Conservation (phyloP, 2,888 invertebrate genomes). For the Apeira syringaria region DNA sequence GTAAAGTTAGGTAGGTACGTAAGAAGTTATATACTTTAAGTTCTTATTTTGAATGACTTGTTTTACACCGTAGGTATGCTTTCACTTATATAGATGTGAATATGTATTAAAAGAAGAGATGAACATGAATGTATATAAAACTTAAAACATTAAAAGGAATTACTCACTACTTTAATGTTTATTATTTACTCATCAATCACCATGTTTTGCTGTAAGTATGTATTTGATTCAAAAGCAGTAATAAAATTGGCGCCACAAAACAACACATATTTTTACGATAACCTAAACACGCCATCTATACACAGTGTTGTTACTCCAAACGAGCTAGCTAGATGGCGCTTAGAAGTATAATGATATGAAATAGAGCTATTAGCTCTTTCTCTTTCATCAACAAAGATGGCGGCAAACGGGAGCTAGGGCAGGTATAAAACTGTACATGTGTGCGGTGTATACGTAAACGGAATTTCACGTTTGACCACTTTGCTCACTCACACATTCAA, state of each 20-base stretch:
- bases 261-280: background rate
- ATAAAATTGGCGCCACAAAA: background rate
- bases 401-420: constrained; percentile 76
- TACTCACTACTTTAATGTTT: no score
- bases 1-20: no score
- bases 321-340: constrained; percentile 52
- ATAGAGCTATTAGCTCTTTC: constrained; percentile 51
- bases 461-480: constrained; percentile 84
- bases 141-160: no score
- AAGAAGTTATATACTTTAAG: no score
- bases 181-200: no score
- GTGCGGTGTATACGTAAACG: constrained; percentile 70
- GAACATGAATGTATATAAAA: no score
- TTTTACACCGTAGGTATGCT: no score
- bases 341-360: constrained; percentile 41
- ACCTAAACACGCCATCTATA: constrained; percentile 39
- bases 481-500: constrained; percentile 64
- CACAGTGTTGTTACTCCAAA: background rate
- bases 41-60: no score
- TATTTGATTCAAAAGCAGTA: no score
- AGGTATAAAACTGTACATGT: constrained; percentile 70
- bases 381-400: constrained; percentile 67
- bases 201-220: no score
- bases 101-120: no score
- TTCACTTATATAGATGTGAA: no score